Base-by-base conservation (phyloP, 2,888 invertebrate species). In the Cephus runcator region DNA sequence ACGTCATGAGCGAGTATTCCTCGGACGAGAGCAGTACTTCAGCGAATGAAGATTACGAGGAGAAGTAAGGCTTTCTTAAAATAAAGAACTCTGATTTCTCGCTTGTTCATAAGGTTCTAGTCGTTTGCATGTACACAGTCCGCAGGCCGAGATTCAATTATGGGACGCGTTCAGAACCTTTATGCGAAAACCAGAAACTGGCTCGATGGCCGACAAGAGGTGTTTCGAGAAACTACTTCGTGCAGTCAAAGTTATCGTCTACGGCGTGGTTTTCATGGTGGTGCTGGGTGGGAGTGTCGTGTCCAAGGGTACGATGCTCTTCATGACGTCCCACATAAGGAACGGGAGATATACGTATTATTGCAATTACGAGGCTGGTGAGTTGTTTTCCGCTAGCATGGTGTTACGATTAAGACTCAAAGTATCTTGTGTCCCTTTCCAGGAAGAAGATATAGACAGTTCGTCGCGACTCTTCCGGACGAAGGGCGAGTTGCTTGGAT, bases 91-190 rank as follows among this genome's bases (percentile, higher is more conserved):
- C 4, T 11, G 11, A 69, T 69, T n/a, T 69, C n/a, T 11, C 36
- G 31, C 69, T 23, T n/a, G 31, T n/a, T 69, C 69, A 12, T 15
- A 30, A 69, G 33, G 15, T 69, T 69, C 69, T 30, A 31, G 1
- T 12, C 11, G 30, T 15, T 33, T 30, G 12, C 31, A 2, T 33
- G 30, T 80, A 23, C 34, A 88, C 35, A 88, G 88, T 75, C 79
- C 76, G 15, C 82, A 85, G 71, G 84, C 87, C 36, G 93, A 94
- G 85, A 91, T 92, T 11, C 93, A 94, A 88, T 93, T 94, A 92
- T 98, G 97, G 97, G 96, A 97, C 88, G 93, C 95, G 23, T 97
- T 97, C 90, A 93, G 95, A 86, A 94, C 95, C 85, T 93, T 95
- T 12, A 96, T 96, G 1, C 93, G 95, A 76, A 94, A 94, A 88